A percentile compares a stretch with the other conserved stretches of the same genome.
Conservation (phyloP, 2,888 invertebrate species). For the Lissocephala sabroskyi region DNA sequence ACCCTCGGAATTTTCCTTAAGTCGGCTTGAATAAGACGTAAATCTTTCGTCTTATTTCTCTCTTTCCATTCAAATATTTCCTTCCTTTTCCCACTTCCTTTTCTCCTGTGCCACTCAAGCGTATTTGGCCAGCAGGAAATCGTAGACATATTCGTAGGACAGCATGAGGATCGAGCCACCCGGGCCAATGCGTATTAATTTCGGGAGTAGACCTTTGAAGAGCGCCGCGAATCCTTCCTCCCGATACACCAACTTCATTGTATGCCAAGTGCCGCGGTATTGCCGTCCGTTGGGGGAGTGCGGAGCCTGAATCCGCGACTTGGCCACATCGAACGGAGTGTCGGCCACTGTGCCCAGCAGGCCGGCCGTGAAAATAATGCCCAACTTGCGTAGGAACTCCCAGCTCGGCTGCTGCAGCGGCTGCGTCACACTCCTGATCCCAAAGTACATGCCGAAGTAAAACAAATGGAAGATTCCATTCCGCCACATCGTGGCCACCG, state of each 20-base stretch:
- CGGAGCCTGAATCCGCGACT: constrained; percentile 95
- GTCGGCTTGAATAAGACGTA: too few species aligned
- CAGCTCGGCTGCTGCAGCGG: constrained; percentile 78
- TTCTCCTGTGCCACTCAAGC: too few species aligned
- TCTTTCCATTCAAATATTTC: too few species aligned
- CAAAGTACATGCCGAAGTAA: constrained; percentile 96
- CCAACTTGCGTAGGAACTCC: constrained; percentile 83
- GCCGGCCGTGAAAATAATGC: constrained; percentile 90
- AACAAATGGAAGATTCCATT: constrained; percentile 95
- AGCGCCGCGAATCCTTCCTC: constrained; percentile 93
- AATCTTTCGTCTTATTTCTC: too few species aligned
- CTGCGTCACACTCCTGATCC: constrained; percentile 84
- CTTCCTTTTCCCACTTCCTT: too few species aligned
- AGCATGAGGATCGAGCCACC: constrained; percentile 97
- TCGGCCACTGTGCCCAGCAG: constrained; percentile 89
- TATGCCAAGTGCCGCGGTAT: constrained; percentile 83
- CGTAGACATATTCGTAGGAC: constrained; percentile 90
- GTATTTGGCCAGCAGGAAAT: too few species aligned
- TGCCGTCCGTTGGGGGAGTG: constrained; percentile 82
- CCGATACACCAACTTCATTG: constrained; percentile 82
- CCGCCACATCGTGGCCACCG: constrained; percentile 90
- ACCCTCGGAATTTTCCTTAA: too few species aligned
- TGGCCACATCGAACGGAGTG: constrained; percentile 97
- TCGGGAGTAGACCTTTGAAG: constrained; percentile 93
- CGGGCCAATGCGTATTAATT: constrained; percentile 91